Base-by-base conservation (phyloP, 2,797 vertebrate genomes). In the Harpagifer antarcticus region DNA sequence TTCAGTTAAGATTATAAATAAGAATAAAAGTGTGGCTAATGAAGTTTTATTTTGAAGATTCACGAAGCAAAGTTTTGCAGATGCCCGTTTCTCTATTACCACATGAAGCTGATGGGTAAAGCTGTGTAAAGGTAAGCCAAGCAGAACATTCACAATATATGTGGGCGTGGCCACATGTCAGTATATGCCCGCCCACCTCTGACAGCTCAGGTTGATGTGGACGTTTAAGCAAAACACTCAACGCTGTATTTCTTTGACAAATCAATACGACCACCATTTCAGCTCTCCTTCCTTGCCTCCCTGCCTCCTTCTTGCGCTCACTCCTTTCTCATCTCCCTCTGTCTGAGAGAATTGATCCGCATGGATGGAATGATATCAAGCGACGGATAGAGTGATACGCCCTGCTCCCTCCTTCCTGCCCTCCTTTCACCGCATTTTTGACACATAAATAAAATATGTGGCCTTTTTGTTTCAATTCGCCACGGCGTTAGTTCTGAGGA, bases 401-500 rank as follows among this genome's bases (percentile, higher is more conserved):
- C 85, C 87, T 37, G 2, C 74, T 62, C 81, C 76, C 81, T 72
- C 67, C 85, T 67, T 43, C 72, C 60, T 70, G 78, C 86, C 86
- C 85, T 83, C 78, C 88, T 85, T 86, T 86, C 91, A 90, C 79
- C 75, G 85, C 91, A 91, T 86, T 93, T 94, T 92, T 92, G 88
- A 94, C 91, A 90, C 92, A 94, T 93, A 87, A 94, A 95, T 95
- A 95, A 95, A 95, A 95, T 92, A 94, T 93, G 90, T 86, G 82
- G 85, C 85, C 86, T 90, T 94, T 93, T 88, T 90, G 88, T 91
- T 93, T 94, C 83, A 68, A 79, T 86, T 89, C 80, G 61, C 84
- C 57, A 47, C 53, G 43, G 81, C 68, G 86, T 91, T 82, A 61
- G 80, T 83, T 90, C 86, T 76, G 83, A 79, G 82, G 73, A 75